Base-by-base conservation (phyloP, 2,797 vertebrate species). In the Melanotaenia maccullochi region DNA sequence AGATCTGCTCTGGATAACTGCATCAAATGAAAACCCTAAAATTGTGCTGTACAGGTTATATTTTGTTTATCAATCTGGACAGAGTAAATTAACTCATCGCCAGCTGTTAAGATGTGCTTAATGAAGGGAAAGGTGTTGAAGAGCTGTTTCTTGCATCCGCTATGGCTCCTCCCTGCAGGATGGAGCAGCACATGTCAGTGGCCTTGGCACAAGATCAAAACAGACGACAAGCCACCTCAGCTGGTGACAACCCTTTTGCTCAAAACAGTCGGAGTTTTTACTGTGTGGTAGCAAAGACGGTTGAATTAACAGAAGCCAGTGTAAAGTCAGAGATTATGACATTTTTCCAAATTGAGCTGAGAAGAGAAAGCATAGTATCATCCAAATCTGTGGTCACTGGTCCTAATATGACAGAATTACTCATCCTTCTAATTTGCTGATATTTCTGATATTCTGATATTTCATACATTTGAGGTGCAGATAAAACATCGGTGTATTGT, bases 171-270 rank as follows among this genome's bases (percentile, higher is more conserved):
- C 85, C 90, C 87, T 79, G 79, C 85, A 86, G 89, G 78, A 90
- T 81, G 88, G 83, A 91, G 79, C 75, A 79, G 87, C 85, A 88
- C 86, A 90, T 87, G 86, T 91, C 89, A 88, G 84, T 66, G 78
- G 65, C 66, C 65, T 81, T 91, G 90, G 88, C 92, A 71, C 60
- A 60, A 38, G 85, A 93, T 93, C 90, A 93, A 91, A 93, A 86
- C 18, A 18, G 68, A 72, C 83, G 76, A 80, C 73, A 7, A 73
- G 82, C 64, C 74, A 73, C 86, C 80, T 84, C 88, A 76, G 83
- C 83, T 73, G 81, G 79, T 72, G 81, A 83, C 87, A 75, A 58
- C 61, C 71, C 66, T 78, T 75, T 76, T 56, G 44, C 77, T 71
- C 64, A 20, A 18, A 61, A 71, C 77, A 65, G 75, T 60, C 81